Evolutionary conservation across 2,888 invertebrate genomes (phyloP).

Genomic region (Mythimna impura): DNA sequence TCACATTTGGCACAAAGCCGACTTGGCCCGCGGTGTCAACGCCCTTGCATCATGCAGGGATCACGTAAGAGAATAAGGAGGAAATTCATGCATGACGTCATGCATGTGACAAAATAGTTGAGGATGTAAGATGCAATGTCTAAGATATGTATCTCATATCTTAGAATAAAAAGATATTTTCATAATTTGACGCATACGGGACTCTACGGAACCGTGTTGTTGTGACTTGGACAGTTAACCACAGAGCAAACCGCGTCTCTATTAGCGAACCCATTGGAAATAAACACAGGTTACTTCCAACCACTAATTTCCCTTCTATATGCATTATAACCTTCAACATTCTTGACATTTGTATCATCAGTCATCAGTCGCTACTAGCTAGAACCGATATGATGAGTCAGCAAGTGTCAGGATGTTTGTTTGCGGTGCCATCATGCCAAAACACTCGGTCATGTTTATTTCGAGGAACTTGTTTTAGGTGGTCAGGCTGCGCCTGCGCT

Average conservation of each 20-base stretch:
- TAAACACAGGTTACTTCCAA: neutral
- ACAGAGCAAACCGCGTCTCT: neutral
- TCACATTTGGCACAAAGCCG: slow-evolving; percentile 83
- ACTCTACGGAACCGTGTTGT: neutral
- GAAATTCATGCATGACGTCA: slow-evolving; percentile 25
- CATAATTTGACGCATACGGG: neutral
- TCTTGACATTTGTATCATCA: slow-evolving; percentile 48
- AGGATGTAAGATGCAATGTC: neutral
- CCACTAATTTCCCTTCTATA: slow-evolving; percentile 13
- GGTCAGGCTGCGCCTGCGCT: slow-evolving; percentile 33
- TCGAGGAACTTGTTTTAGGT: slow-evolving; percentile 48
- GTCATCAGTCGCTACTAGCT: slow-evolving; percentile 29
- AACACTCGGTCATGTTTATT: slow-evolving; percentile 51
- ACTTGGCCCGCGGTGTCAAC: slow-evolving; percentile 76
- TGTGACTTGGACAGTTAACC: neutral
- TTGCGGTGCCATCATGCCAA: slow-evolving; percentile 50
- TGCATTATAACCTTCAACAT: slow-evolving; percentile 47
- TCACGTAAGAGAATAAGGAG: slow-evolving; percentile 60
- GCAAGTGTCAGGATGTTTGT: slow-evolving; percentile 45
- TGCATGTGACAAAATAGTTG: neutral
- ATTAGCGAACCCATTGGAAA: neutral
- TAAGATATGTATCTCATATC: neutral
- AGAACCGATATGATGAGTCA: slow-evolving; percentile 53
- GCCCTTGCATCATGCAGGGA: slow-evolving; percentile 71
- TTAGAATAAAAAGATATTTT: neutral